Evolutionary conservation across 1,140 invertebrate species (phyloP).

Genomic region (Brachionus koreanus): DNA sequence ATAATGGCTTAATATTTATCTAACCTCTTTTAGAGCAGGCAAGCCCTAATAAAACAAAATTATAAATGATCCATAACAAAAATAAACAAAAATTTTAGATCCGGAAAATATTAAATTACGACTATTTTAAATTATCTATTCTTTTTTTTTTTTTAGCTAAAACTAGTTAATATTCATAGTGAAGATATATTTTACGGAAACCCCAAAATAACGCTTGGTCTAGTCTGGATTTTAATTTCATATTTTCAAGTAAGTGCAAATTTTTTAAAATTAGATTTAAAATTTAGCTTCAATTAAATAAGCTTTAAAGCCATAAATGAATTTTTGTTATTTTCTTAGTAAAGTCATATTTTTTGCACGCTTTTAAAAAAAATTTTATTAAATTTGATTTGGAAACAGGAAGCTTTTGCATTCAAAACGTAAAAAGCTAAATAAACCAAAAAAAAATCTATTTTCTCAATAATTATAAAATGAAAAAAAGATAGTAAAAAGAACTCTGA

Average conservation of each 20-base stretch:
- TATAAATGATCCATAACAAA: slow-evolving; percentile 1
- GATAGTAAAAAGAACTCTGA: neutral
- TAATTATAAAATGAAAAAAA: neutral
- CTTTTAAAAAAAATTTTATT: neutral
- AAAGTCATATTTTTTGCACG: neutral
- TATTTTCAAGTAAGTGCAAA: slow-evolving; percentile 26
- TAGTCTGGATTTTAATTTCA: slow-evolving; percentile 98
- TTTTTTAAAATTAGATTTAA: neutral
- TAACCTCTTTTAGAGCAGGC: neutral
- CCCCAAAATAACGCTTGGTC: slow-evolving; percentile 91
- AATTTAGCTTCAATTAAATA: neutral
- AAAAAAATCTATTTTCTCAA: neutral
- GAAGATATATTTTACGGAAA: slow-evolving; percentile 99
- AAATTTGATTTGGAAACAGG: neutral
- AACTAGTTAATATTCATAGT: slow-evolving; percentile 89
- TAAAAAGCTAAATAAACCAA: neutral
- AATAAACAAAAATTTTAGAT: slow-evolving; percentile 19
- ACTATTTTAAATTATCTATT: neutral
- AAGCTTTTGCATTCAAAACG: no score
- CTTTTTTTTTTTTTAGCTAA: slow-evolving; percentile 12
- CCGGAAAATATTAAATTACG: slow-evolving; percentile 18
- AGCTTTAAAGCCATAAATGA: no score
- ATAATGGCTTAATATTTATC: neutral
- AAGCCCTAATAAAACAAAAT: neutral
- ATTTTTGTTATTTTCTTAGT: no score